Evolutionary conservation across 2,888 invertebrate species (phyloP).

Genomic region (Anodontia alba): DNA sequence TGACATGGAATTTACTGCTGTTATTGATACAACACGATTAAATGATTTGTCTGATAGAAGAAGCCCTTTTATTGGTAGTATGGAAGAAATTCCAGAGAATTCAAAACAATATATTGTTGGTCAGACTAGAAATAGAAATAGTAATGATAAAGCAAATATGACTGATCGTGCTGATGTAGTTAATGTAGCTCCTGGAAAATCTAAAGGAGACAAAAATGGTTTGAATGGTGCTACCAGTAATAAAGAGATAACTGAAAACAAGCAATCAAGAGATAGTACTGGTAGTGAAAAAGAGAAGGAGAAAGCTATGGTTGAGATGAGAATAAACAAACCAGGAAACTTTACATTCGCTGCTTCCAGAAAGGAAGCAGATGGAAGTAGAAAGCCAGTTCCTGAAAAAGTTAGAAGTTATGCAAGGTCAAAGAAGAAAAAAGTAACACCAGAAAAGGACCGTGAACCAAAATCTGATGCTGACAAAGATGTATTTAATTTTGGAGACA

Average conservation of each 20-base stretch:
- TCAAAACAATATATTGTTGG: not conserved
- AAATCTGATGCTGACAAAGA: slow-evolving; percentile 48
- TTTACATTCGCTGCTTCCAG: slow-evolving; percentile 73
- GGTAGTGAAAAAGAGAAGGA: not conserved
- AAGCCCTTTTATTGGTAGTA: slow-evolving; percentile 23
- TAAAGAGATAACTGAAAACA: slow-evolving; percentile 4
- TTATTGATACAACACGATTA: slow-evolving; percentile 50
- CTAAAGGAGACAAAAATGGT: not conserved
- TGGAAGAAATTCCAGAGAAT: slow-evolving; percentile 11
- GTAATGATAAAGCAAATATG: not conserved
- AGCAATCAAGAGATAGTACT: slow-evolving; percentile 16
- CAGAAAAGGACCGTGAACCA: slow-evolving; percentile 60
- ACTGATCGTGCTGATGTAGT: not conserved
- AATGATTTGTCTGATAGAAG: slow-evolving; percentile 22
- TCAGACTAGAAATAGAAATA: not conserved
- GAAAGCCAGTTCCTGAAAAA: slow-evolving; percentile 72
- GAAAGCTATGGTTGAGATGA: slow-evolving; percentile 39
- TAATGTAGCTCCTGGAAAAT: not conserved
- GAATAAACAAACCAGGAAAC: slow-evolving; percentile 72
- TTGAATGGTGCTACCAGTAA: not conserved
- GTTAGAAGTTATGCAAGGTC: slow-evolving; percentile 65
- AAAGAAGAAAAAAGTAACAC: slow-evolving; percentile 65
- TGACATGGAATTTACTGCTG: slow-evolving; percentile 76
- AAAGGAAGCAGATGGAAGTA: slow-evolving; percentile 73
- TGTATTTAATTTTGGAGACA: slow-evolving; percentile 60